These are phyloP conservation scores for Zaprionus taronus DNA, from an alignment of 1,140 invertebrate genomes.

Conservation along the genomic window DNA sequence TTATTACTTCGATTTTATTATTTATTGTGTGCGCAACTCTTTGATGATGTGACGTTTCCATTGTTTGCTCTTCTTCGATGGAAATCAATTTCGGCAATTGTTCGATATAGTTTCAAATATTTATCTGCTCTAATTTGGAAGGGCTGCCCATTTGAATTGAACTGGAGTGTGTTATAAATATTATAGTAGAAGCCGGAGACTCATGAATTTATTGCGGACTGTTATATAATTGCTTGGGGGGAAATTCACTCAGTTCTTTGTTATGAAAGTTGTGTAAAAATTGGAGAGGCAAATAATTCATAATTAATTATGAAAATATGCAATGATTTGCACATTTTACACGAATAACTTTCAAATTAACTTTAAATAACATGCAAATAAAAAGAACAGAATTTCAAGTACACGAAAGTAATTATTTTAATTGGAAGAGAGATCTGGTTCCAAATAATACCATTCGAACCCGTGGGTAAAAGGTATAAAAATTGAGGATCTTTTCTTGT, in stretches of 20 bases:
- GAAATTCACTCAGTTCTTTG: slow-evolving; percentile 41
- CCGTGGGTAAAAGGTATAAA: too few relatives aligned
- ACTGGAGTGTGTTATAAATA: slow-evolving; percentile 35
- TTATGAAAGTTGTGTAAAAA: slow-evolving; percentile 29
- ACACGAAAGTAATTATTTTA: slow-evolving; percentile 1
- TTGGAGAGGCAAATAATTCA: neutral
- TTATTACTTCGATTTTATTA: slow-evolving; percentile 34
- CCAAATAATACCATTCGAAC: too few relatives aligned
- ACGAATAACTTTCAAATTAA: neutral
- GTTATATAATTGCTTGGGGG: slow-evolving; percentile 54
- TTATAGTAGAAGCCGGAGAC: slow-evolving; percentile 30
- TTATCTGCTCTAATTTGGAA: slow-evolving; percentile 73
- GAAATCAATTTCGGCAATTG: slow-evolving; percentile 61
- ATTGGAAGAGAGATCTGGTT: neutral
- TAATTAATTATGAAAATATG: slow-evolving; percentile 2
- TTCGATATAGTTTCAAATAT: slow-evolving; percentile 55
- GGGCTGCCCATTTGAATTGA: slow-evolving; percentile 34
- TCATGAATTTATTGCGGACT: slow-evolving; percentile 36
- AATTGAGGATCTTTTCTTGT: too few relatives aligned
- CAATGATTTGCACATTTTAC: slow-evolving; percentile 8
- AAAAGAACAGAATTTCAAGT: neutral
- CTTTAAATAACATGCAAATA: neutral
- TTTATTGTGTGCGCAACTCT: slow-evolving; percentile 33
- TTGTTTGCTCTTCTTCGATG: slow-evolving; percentile 40
- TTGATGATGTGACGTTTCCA: slow-evolving; percentile 41